A percentile compares a stretch with the other conserved stretches of the same genome.
Conservation (phyloP, 2,888 invertebrate species). For the Xanthia togata region DNA sequence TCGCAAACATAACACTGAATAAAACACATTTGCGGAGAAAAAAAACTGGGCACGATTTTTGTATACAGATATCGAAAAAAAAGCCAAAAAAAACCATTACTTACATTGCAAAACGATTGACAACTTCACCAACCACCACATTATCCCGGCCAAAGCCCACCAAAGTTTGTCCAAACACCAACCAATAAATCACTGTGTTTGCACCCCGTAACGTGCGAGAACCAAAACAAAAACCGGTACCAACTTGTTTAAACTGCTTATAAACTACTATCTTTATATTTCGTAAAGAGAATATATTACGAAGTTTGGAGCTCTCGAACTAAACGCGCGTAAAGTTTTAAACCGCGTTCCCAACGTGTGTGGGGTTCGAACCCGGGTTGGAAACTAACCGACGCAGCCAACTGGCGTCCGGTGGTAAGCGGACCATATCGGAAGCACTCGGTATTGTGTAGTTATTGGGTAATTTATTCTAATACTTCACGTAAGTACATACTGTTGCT, state of each 20-base stretch:
- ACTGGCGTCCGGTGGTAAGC: slow-evolving; percentile 86
- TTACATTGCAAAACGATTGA: slow-evolving; percentile 83
- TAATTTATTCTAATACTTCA: slow-evolving; percentile 81
- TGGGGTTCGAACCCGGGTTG: slow-evolving; percentile 85
- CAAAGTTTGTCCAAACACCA: slow-evolving; percentile 54
- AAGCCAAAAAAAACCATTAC: slow-evolving; percentile 50
- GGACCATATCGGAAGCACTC: slow-evolving; percentile 86
- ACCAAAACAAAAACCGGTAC: slow-evolving; percentile 51
- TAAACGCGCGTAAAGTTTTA: slow-evolving; percentile 57
- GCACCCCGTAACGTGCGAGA: slow-evolving; percentile 31
- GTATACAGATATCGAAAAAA: not conserved
- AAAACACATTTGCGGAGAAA: not conserved
- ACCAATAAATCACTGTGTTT: slow-evolving; percentile 61
- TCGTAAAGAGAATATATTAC: slow-evolving; percentile 54
- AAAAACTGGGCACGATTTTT: rapidly evolving
- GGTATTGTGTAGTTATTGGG: slow-evolving; percentile 82
- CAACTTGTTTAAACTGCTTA: slow-evolving; percentile 51
- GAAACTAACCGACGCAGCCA: slow-evolving; percentile 86
- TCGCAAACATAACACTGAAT: not conserved
- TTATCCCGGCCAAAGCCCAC: slow-evolving; percentile 63
- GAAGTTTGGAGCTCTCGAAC: slow-evolving; percentile 56
- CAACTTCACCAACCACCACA: slow-evolving; percentile 82
- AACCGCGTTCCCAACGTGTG: slow-evolving; percentile 81
- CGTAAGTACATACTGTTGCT: slow-evolving; percentile 42
- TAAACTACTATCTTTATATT: slow-evolving; percentile 58